Evolutionary conservation across 2,797 vertebrate species (phyloP).

Genomic region (Novumbra hubbsi): DNA sequence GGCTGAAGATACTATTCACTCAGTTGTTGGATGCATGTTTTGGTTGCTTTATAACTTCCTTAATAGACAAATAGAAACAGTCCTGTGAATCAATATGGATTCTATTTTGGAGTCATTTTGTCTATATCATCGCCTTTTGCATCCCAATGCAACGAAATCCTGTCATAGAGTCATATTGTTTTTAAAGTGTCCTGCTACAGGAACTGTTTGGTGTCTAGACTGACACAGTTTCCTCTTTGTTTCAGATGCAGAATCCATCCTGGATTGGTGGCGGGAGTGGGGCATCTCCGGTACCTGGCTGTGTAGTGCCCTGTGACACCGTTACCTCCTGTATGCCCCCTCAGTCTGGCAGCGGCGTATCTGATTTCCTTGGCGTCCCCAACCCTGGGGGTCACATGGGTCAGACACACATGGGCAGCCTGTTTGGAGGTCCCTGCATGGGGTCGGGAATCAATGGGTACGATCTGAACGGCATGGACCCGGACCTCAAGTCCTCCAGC

Average conservation of each 20-base stretch:
- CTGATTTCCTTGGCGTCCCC: conserved; percentile 89
- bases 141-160: too few species aligned
- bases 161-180: too few species aligned
- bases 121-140: too few species aligned
- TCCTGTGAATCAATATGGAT: too few species aligned
- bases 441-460: conserved; percentile 89
- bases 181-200: too few species aligned
- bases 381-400: conserved; percentile 85
- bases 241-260: conserved; percentile 97
- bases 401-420: conserved; percentile 95
- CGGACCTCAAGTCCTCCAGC: conserved; percentile 97
- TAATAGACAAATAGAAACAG: too few species aligned
- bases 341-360: conserved; percentile 84
- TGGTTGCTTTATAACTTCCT: too few species aligned
- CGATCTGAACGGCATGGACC: conserved; percentile 90
- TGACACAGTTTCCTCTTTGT: background rate
- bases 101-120: too few species aligned
- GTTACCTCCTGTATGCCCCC: conserved; percentile 97
- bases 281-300: conserved; percentile 91
- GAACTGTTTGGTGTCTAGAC: background rate
- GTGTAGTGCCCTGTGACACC: conserved; percentile 93
- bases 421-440: conserved; percentile 85
- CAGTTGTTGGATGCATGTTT: too few species aligned
- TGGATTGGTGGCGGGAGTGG: conserved; percentile 92
- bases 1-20: too few species aligned